Evolutionary conservation across 1,140 invertebrate genomes (phyloP), one percentile per base, ranked within the genome.

Genomic region (Arctopsyche grandis): DNA sequence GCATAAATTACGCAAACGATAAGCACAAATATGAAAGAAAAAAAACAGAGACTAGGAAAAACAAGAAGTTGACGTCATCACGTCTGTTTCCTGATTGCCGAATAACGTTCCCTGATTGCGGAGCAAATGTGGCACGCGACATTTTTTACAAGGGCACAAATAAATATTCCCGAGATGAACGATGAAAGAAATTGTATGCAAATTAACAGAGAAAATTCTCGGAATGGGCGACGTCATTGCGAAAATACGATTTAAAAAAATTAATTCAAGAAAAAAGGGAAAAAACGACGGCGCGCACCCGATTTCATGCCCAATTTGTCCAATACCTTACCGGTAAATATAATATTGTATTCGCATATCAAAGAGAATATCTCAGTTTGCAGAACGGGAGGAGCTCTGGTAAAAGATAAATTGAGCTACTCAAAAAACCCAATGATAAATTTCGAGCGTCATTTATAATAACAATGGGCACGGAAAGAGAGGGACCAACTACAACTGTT

Each of bases 151-250:
- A 60, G 58, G 58, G 58, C 16, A 19, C 58, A 21, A 22, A 60
- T 60, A 60, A 60, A 60, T 60, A 60, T 60, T 60, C 58, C 16
- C n/a, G n/a, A 60, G 58, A 60, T 19, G 48, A 52, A 52, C 48
- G 48, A n/a, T 19, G 48, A 52, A 52, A 52, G 12, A 60, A 60
- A 60, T 60, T 60, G n/a, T 60, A 60, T 60, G 58, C 21, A 60
- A 60, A 60, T 52, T 14, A 52, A 52, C 48, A 52, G 21, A 3
- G 58, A 22, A 60, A 60, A 60, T 16, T 60, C 58, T 52, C 16
- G 16, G 10, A 52, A 52, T n/a, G 10, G 10, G 48, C 48, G 48
- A 52, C 10, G 48, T 52, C 12, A 4, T 12, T 52, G 4, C 48
- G 10, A 16, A 52, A 52, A 16, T 52, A 10, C 7, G 7, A 38